These are phyloP conservation scores for Bombus turneri DNA, from an alignment of 1,140 invertebrate genomes.

Conservation along the genomic window DNA sequence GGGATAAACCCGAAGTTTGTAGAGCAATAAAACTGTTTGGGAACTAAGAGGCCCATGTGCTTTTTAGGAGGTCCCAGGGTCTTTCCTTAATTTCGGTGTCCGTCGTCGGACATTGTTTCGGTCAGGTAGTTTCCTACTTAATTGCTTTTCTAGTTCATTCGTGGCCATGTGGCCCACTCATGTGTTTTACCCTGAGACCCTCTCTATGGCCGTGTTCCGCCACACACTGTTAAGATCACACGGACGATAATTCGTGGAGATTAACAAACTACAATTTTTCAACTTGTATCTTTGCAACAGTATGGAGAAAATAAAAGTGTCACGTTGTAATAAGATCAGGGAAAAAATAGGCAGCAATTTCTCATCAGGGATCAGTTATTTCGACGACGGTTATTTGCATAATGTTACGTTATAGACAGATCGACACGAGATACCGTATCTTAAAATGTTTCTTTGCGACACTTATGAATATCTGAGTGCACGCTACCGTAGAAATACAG, in stretches of 20 bases:
- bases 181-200: no score
- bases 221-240: no score
- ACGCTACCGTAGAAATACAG: neutral
- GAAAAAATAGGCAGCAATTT: neutral
- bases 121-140: no score
- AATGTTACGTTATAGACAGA: conserved; percentile 2
- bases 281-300: neutral
- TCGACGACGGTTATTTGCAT: conserved; percentile 10
- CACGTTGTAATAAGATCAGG: neutral
- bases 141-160: no score
- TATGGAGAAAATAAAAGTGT: neutral
- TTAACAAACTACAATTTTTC: neutral
- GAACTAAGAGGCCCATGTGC: no score
- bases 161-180: no score
- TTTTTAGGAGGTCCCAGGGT: no score
- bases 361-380: conserved; percentile 8
- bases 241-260: neutral
- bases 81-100: no score
- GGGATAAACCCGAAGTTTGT: no score
- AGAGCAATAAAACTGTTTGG: no score
- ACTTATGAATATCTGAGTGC: neutral
- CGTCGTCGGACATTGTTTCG: no score
- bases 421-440: neutral
- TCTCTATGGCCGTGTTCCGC: no score
- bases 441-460: neutral